Base-by-base conservation (phyloP, 1,140 invertebrate genomes). In the Sinella curviseta region DNA sequence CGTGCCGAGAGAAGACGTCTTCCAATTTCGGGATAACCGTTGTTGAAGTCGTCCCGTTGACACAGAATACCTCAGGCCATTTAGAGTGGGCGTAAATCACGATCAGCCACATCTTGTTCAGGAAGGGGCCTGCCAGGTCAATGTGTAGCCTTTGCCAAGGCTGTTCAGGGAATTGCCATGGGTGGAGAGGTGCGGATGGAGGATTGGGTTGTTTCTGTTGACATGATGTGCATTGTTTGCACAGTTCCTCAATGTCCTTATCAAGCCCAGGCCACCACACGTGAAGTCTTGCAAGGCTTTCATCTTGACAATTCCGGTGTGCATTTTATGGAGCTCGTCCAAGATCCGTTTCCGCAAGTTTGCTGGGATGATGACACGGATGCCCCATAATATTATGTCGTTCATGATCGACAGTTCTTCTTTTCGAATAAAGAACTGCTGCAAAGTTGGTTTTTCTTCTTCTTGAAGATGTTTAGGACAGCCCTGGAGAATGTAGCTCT, bases 291-390 rank as follows among this genome's bases (percentile, higher is more conserved):
- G 87, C 87, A 8, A 87, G 0, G 84, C 78, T 84, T 89, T 90
- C 86, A 88, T 89, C 81, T 85, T 85, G 54, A 85, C 84, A 4
- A 88, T 84, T 0, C 88, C 88, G 16, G 85, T 78, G 80, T 89
- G 87, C 35, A 35, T 81, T n/a, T 75, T 60, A 80, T 88, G 88
- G 4, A 89, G 81, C 76, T 86, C 83, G 20, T 85, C 76, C 35
- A 87, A 74, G 30, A 86, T 57, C 30, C 81, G 17, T 20, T 77
- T 20, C 74, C 79, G 84, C 24, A 87, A 78, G 16, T 20, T 76
- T n/a, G 35, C 20, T 0, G 88, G 88, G 57, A 89, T 83, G 12
- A 88, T 78, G 0, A 87, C 82, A 77, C 86, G 78, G 78, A 85
- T 84, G 55, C 84, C 84, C 78, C 83, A 86, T n/a, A 84, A 35